Percentiles rank a stretch among this genome's conserved stretches.
Evolutionary conservation across 2,888 invertebrate species (phyloP).

Genomic region (Dinocampus coccinellae): DNA sequence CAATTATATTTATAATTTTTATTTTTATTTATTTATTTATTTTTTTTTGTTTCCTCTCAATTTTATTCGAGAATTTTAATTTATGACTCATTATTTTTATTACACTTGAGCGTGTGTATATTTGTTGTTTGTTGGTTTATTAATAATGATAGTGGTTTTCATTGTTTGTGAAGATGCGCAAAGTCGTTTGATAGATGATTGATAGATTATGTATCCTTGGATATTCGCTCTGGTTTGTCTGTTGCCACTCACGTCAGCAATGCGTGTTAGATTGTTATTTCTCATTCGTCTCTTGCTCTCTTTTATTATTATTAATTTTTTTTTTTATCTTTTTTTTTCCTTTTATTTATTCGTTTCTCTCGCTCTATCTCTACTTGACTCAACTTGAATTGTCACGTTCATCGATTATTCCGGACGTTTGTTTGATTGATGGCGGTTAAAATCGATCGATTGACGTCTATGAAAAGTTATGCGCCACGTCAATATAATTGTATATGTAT

Average conservation of each 20-base stretch:
- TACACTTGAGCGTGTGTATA: no score
- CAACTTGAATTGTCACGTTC: constrained; percentile 66
- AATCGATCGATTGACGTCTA: constrained; percentile 60
- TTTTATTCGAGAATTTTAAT: no score
- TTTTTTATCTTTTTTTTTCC: no score
- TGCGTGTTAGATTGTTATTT: background rate
- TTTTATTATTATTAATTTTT: no score
- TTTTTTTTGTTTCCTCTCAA: background rate
- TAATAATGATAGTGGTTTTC: constrained; percentile 34
- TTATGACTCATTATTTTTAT: background rate
- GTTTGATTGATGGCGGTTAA: constrained; percentile 64
- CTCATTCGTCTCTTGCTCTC: background rate
- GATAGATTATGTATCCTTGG: constrained; percentile 61
- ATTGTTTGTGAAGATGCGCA: constrained; percentile 43
- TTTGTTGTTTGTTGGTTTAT: no score
- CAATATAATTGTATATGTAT: background rate
- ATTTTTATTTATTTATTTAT: background rate
- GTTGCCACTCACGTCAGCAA: constrained; percentile 46
- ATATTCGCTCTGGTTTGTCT: constrained; percentile 68
- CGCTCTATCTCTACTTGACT: constrained; percentile 50
- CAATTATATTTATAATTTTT: background rate
- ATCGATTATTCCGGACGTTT: constrained; percentile 67
- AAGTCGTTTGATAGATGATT: constrained; percentile 60
- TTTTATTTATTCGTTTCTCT: background rate
- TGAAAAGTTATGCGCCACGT: constrained; percentile 1